Base-by-base conservation (phyloP, 2,113 vertebrate species). In the Anoura caudifer region DNA sequence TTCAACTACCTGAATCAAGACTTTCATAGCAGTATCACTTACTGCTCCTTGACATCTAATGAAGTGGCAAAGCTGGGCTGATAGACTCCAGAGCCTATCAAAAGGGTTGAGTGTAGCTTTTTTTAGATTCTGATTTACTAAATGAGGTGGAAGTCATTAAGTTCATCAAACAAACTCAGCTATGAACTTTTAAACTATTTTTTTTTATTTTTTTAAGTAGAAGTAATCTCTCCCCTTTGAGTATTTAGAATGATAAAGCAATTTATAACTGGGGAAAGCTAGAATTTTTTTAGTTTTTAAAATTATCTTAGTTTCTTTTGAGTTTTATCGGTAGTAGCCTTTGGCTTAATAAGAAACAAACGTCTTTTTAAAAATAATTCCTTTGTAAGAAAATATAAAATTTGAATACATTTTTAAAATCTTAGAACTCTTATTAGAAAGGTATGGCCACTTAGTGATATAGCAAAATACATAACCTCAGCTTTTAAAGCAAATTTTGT, bases 21-120 rank as follows among this genome's bases (percentile, higher is more conserved):
- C 77, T 93, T 96, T 59, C 88, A 47, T 22, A 92, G 88, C 72
- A 94, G 8, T 95, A 90, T 93, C 90, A 94, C 91, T 95, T 75
- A 95, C 84, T 91, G 22, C 65, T 73, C 82, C 83, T 0, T 97
- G 97, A 98, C 95, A 97, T 97, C 0, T 97, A 90, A 96, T 97
- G 94, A 97, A 95, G 88, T 97, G 90, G 77, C 94, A 87, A 92
- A 77, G 47, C 73, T 82, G n/a, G 61, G 88, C 88, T 96, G 98
- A 97, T 97, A 97, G 96, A 80, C 67, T 81, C 36, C 97, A 84
- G 69, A 97, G 81, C 82, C 94, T 95, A 94, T 87, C 92, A 10
- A 96, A 59, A 63, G 41, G 13, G 38, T 75, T 80, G 59, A 91
- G 19, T 16, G 22, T 59, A 94, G 76, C 50, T 77, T 69, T 90